Conservation (phyloP, 2,113 vertebrate species). For the Apteryx mantelli region DNA sequence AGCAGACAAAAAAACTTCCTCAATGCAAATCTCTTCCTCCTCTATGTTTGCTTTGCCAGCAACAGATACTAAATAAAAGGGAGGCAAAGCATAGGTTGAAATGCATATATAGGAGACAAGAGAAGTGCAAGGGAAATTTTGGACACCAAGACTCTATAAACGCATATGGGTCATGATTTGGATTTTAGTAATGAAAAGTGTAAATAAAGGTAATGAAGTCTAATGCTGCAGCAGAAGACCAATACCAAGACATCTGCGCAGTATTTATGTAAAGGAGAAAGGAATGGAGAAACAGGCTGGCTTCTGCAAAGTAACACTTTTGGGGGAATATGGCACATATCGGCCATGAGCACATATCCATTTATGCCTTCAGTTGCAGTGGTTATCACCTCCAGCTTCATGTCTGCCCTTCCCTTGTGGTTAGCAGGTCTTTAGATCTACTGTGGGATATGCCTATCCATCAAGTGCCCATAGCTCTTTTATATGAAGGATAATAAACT, state of each 20-base stretch:
- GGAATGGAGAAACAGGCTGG: neutral
- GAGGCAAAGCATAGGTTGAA: neutral
- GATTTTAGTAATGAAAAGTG: neutral
- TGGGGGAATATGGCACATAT: fast-evolving
- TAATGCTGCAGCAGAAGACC: neutral
- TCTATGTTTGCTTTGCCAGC: neutral
- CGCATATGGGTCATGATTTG: neutral
- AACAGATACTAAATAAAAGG: neutral
- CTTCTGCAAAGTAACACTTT: neutral
- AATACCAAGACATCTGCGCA: neutral
- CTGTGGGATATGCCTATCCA: conserved; percentile 3
- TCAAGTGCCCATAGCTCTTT: neutral
- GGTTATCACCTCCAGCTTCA: neutral
- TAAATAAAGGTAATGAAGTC: neutral
- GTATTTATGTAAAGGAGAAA: neutral
- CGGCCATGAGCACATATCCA: neutral
- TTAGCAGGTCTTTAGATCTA: neutral
- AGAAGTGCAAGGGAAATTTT: neutral
- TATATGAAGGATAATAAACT: conserved; percentile 30
- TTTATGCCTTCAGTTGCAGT: neutral
- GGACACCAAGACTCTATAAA: neutral
- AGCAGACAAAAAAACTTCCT: conserved; percentile 26
- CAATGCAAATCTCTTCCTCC: neutral
- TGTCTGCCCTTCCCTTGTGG: neutral
- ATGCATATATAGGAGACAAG: neutral